A percentile compares a stretch with the other conserved stretches of the same genome.
Evolutionary conservation across 2,113 vertebrate species (phyloP).

Genomic region (Phasianus colchicus): DNA sequence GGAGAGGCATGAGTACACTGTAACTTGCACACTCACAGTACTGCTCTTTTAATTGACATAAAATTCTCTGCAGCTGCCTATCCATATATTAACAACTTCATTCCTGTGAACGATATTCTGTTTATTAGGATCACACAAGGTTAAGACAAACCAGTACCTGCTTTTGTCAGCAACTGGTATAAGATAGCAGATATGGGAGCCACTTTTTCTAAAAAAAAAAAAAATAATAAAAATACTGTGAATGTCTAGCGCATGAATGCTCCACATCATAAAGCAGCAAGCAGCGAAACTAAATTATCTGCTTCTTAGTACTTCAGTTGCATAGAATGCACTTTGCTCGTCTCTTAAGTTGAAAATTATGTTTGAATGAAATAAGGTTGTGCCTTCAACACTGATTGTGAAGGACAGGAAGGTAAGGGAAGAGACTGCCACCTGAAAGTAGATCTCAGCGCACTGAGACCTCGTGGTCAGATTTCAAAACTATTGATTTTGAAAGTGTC

Average conservation of each 20-base stretch:
- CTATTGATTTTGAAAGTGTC: neutral
- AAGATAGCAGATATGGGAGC: neutral
- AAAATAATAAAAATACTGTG: neutral
- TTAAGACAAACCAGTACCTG: neutral
- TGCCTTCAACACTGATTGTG: neutral
- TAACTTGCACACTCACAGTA: neutral
- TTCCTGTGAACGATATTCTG: neutral
- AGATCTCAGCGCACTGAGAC: neutral
- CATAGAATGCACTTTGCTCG: neutral
- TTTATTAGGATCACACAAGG: neutral
- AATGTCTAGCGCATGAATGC: neutral
- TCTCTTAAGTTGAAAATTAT: neutral
- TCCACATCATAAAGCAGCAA: neutral
- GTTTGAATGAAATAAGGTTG: neutral
- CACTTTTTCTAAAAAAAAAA: neutral
- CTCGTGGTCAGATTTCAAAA: neutral
- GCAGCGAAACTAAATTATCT: neutral
- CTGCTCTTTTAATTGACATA: neutral
- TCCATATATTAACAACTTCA: neutral
- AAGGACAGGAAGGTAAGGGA: neutral
- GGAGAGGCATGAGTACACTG: too few relatives aligned
- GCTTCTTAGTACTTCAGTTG: neutral
- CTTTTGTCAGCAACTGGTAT: neutral
- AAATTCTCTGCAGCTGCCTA: neutral
- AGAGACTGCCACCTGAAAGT: neutral